Percentiles rank a stretch among this genome's conserved stretches.
These are phyloP conservation scores for Eubasilissa splendida DNA, from an alignment of 2,888 invertebrate genomes.

Conservation along the genomic window DNA sequence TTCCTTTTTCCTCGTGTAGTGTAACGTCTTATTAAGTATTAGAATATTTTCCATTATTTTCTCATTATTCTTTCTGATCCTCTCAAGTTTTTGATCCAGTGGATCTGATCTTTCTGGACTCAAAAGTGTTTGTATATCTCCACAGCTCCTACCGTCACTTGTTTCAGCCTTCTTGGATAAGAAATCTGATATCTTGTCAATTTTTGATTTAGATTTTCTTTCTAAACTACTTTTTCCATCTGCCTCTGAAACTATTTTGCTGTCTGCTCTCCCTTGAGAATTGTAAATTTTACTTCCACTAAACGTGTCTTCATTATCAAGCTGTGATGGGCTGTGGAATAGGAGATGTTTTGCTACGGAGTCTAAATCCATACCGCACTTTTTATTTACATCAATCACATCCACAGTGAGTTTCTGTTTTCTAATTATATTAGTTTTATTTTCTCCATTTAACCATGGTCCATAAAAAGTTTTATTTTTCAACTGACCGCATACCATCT, in stretches of 20 bases:
- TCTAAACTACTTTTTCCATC: conserved; percentile 9
- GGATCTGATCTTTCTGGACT: conserved; percentile 13
- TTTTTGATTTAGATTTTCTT: conserved; percentile 43
- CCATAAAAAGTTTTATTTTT: conserved; percentile 60
- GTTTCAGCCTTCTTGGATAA: conserved; percentile 38
- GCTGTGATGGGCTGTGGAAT: background rate
- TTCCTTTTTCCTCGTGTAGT: conserved; percentile 70
- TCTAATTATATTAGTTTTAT: conserved; percentile 61
- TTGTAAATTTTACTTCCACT: background rate
- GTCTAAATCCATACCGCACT: conserved; percentile 65
- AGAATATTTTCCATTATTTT: conserved; percentile 71
- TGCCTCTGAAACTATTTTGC: background rate
- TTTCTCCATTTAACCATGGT: conserved; percentile 62
- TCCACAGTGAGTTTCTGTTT: conserved; percentile 66
- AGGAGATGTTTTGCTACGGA: conserved; percentile 62
- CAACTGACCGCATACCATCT: conserved; percentile 56
- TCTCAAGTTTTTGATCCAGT: conserved; percentile 69
- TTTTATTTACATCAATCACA: conserved; percentile 65
- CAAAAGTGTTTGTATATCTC: background rate
- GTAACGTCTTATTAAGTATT: conserved; percentile 68
- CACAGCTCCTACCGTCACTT: background rate
- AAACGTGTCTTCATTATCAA: background rate
- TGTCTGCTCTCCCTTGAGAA: background rate
- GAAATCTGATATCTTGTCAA: conserved; percentile 45
- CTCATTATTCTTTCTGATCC: conserved; percentile 70